phyloP scores from a whole-genome alignment of 2,888 invertebrate species.

The Cosmorhoe ocellata region DNA sequence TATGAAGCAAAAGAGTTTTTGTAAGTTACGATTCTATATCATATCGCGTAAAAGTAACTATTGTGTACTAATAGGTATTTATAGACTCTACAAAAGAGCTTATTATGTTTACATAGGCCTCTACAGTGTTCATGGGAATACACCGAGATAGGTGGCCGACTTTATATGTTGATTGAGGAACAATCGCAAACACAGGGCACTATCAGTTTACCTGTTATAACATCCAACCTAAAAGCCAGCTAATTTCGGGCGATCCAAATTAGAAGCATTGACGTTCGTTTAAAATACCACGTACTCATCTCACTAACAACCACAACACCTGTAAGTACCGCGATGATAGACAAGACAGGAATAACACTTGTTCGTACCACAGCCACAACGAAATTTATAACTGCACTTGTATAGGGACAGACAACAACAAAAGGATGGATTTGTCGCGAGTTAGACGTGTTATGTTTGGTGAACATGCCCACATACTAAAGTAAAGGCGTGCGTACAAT shows the following conservation, averaged over 20 bases:
- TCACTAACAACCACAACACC: constrained; percentile 27
- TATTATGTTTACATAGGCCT: too few relatives aligned
- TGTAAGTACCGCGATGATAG: constrained; percentile 21
- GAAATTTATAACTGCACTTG: constrained; percentile 22
- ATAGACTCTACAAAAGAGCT: too few relatives aligned
- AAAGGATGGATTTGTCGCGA: constrained; percentile 30
- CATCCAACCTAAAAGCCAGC: constrained; percentile 5
- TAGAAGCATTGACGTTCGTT: constrained; percentile 30
- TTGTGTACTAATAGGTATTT: too few relatives aligned
- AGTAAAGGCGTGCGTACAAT: constrained; percentile 45
- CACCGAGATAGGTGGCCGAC: too few relatives aligned
- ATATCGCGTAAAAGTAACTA: too few relatives aligned
- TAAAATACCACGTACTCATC: constrained; percentile 23
- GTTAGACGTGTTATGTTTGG: constrained; percentile 57
- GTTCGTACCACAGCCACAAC: background rate
- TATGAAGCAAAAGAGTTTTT: too few relatives aligned
- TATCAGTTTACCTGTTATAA: constrained; percentile 1
- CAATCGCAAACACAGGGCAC: background rate
- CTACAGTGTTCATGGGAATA: too few relatives aligned
- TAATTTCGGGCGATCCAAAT: constrained; percentile 26
- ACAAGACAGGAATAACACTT: constrained; percentile 16
- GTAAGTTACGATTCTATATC: too few relatives aligned
- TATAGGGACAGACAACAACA: constrained; percentile 28
- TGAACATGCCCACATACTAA: constrained; percentile 68
- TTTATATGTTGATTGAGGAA: too few relatives aligned